A percentile compares a stretch with the other conserved stretches of the same genome.
phyloP scores from a whole-genome alignment of 2,797 vertebrate species.

The Danio kyathit region DNA sequence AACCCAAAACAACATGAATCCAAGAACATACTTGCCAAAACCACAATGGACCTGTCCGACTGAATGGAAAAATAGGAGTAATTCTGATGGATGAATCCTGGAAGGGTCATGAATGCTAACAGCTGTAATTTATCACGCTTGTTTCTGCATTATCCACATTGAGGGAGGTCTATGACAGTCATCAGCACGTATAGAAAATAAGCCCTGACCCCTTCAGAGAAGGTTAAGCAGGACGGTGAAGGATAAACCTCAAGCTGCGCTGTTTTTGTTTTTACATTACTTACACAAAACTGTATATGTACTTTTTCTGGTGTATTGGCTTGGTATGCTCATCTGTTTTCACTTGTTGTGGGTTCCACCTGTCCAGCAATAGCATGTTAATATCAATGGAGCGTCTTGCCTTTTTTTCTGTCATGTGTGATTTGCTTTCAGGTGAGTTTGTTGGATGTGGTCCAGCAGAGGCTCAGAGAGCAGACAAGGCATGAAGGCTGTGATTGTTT shows the following conservation, averaged over 20 bases:
- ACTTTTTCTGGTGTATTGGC: slow-evolving; percentile 11
- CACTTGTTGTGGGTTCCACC: slow-evolving; percentile 33
- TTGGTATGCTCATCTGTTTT: slow-evolving; percentile 42
- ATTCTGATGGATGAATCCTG: slow-evolving; percentile 46
- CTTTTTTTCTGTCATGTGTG: slow-evolving; percentile 38
- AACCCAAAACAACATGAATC: background rate
- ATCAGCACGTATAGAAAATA: slow-evolving; percentile 30
- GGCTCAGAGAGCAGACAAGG: slow-evolving; percentile 20
- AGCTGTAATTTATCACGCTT: slow-evolving; percentile 15
- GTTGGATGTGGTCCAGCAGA: slow-evolving; percentile 29
- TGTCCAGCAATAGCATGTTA: slow-evolving; percentile 19
- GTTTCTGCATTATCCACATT: background rate
- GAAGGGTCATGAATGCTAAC: background rate
- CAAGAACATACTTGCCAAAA: background rate
- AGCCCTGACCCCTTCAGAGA: slow-evolving; percentile 25
- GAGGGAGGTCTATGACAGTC: slow-evolving; percentile 34
- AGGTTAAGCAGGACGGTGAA: slow-evolving; percentile 30
- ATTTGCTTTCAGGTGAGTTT: slow-evolving; percentile 42
- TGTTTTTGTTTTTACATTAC: background rate
- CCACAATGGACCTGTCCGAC: slow-evolving; percentile 4
- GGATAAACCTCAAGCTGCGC: background rate
- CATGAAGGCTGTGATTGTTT: slow-evolving; percentile 50
- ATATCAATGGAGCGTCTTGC: slow-evolving; percentile 11
- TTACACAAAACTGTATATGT: background rate
- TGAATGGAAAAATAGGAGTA: slow-evolving; percentile 20